Base-by-base conservation (phyloP, 2,797 vertebrate species). In the Champsocephalus esox region DNA sequence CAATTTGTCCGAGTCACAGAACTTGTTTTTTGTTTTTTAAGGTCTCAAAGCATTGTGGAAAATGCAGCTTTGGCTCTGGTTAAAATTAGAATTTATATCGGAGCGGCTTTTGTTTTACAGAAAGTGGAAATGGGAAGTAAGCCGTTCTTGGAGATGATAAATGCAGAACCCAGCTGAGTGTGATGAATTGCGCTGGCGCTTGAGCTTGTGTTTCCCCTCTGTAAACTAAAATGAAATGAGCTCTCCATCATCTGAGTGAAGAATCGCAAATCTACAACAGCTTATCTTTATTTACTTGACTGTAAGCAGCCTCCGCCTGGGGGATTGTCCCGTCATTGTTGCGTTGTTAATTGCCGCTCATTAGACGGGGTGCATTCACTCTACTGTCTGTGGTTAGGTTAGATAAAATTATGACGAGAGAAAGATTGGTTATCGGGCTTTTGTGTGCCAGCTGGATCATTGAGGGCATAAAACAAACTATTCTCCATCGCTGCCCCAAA, bases 401-500 rank as follows among this genome's bases (percentile, higher is more conserved):
- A 73, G 79, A 86, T 67, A 67, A 81, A 65, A 87, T 57, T 48
- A 76, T 54, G 44, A 12, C n/a, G 51, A 10, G 46, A 5, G 21
- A 24, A 3, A 50, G 66, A 19, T 73, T 77, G 54, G 58, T 72
- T 87, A 69, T 86, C 34, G 75, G 83, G 72, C 66, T 63, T 67
- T 28, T 28, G 70, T 77, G 70, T 84, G 83, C 78, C 89, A 90
- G 83, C 83, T 89, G 86, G 88, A 89, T 89, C 63, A 52, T 71
- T 41, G 75, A 70, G 69, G 80, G 80, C 89, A 79, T 82, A 84
- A 92, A 91, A 84, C 87, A 87, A 90, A 87, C 50, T 54, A 87
- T 88, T 77, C 81, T 82, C 85, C 83, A 43, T 84, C 57, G 43
- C 82, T 89, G 86, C 88, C 90, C 87, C 67, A 69, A 3, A 87